A percentile compares a stretch with the other conserved stretches of the same genome.
Conservation (phyloP, 2,888 invertebrate genomes). For the Apeira syringaria region DNA sequence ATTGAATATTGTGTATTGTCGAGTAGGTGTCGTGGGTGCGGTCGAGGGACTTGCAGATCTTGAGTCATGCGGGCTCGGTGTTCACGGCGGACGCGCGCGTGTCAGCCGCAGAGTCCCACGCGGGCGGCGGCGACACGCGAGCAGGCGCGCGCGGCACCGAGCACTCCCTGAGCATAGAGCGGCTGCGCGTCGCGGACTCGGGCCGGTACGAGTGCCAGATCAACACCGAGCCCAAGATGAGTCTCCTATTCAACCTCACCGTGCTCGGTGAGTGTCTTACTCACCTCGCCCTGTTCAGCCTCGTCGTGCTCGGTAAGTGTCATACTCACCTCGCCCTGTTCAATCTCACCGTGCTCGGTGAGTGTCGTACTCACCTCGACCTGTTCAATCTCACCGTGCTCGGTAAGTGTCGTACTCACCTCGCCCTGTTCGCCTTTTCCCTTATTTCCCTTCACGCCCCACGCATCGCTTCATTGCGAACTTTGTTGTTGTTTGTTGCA, state of each 20-base stretch:
- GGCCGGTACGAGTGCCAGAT: conserved; percentile 90
- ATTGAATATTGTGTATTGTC: neutral
- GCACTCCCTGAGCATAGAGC: conserved; percentile 84
- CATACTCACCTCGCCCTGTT: too few relatives aligned
- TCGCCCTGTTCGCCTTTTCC: too few relatives aligned
- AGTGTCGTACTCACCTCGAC: conserved; percentile 23
- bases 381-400: too few relatives aligned
- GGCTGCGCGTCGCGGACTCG: conserved; percentile 83
- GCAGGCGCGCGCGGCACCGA: conserved; percentile 73
- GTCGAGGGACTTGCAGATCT: conserved; percentile 87
- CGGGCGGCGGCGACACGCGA: conserved; percentile 60
- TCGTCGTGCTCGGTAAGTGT: too few relatives aligned
- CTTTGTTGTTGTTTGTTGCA: too few relatives aligned
- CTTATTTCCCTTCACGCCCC: too few relatives aligned
- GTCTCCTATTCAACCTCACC: conserved; percentile 85
- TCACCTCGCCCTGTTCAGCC: neutral
- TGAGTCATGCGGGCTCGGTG: conserved; percentile 85
- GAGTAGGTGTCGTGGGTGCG: conserved; percentile 90
- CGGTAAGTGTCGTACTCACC: too few relatives aligned
- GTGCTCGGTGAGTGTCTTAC: conserved; percentile 79
- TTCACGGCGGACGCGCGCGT: conserved; percentile 89
- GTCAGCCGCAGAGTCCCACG: conserved; percentile 69
- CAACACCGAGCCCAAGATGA: conserved; percentile 90
- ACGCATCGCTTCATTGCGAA: too few relatives aligned
- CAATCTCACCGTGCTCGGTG: conserved; percentile 86